Base-by-base conservation (phyloP, 2,888 invertebrate species). In the Agrotis exclamationis region DNA sequence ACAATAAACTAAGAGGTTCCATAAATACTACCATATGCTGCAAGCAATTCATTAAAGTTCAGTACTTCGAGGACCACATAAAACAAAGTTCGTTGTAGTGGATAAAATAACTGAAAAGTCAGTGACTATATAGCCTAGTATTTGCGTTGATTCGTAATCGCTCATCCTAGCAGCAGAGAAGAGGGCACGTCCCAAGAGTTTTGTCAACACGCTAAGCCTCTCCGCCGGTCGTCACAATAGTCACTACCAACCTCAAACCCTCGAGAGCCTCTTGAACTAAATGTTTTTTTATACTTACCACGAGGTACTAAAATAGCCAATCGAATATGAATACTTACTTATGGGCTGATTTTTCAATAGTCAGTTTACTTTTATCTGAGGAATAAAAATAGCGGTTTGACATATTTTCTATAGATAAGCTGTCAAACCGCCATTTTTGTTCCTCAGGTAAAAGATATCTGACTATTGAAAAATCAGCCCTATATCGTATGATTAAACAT, bases 151-250 rank as follows among this genome's bases (percentile, higher is more conserved):
- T 78, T 77, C 70, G 79, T 85, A 77, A 81, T 83, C 86, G 73
- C 70, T 88, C 85, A 91, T 90, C 90, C 88, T 48, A 63, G 71
- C 79, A 65, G 76, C 70, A 68, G 70, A 62, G 69, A 71, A 73
- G 67, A 63, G 74, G 82, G 91, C 93, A 93, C 93, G 93, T 89
- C 81, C 87, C 75, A 80, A 93, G 93, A 88, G 90, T 76, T 87
- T 47, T 83, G 89, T 91, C 88, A 93, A 93, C 85, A 93, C 67
- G 76, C 81, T 87, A 90, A 91, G 91, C 87, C 85, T 80, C 87
- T 85, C 82, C 66, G 57, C 72, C 80, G 73, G 79, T 77, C 78
- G 81, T 79, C 76, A 81, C 84, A 85, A 85, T 86, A 86, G 88
- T 83, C 83, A 74, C 78, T 84, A 74, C 62, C 66, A 68, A 78